phyloP scores from a whole-genome alignment of 2,888 invertebrate genomes.

The Mechanitis messenoides region DNA sequence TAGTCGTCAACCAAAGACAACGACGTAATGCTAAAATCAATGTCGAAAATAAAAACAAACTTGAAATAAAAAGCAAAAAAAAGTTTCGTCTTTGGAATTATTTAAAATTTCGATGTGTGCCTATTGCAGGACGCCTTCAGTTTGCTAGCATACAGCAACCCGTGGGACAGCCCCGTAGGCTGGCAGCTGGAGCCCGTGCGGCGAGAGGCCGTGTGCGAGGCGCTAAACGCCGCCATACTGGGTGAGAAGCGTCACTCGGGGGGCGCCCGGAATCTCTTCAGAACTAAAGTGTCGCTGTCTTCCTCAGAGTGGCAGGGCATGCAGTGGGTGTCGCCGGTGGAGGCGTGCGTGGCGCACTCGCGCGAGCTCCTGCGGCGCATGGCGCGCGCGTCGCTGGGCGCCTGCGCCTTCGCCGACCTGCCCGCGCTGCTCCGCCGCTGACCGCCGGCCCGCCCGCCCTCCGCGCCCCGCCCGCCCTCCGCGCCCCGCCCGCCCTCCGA shows the following conservation, averaged over 20 bases:
- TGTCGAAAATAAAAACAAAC: too few species aligned
- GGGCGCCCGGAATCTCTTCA: neutral
- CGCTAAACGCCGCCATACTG: conserved; percentile 97
- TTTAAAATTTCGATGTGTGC: too few species aligned
- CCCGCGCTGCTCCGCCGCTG: conserved; percentile 87
- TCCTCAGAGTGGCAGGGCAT: conserved; percentile 90
- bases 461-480: conserved; percentile 20
- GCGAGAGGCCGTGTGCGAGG: conserved; percentile 95
- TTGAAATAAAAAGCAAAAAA: too few species aligned
- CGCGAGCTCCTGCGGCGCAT: conserved; percentile 92
- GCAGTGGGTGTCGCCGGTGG: conserved; percentile 93
- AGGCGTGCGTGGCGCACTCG: conserved; percentile 94
- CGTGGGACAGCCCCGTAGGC: conserved; percentile 97
- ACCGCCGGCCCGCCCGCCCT: conserved; percentile 71
- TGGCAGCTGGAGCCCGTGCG: conserved; percentile 97
- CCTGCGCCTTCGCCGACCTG: conserved; percentile 96
- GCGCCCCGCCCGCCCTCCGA: conserved; percentile 13
- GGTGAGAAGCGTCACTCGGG: conserved; percentile 74
- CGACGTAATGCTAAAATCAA: too few species aligned
- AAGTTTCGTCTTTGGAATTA: too few species aligned
- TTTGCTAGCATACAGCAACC: conserved; percentile 97
- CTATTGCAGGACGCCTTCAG: conserved; percentile 93
- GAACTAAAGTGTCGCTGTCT: neutral
- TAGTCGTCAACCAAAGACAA: too few species aligned
- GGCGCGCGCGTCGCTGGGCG: conserved; percentile 92